phyloP scores from a whole-genome alignment of 1,140 invertebrate species.

The Aphaenogaster rudis region DNA sequence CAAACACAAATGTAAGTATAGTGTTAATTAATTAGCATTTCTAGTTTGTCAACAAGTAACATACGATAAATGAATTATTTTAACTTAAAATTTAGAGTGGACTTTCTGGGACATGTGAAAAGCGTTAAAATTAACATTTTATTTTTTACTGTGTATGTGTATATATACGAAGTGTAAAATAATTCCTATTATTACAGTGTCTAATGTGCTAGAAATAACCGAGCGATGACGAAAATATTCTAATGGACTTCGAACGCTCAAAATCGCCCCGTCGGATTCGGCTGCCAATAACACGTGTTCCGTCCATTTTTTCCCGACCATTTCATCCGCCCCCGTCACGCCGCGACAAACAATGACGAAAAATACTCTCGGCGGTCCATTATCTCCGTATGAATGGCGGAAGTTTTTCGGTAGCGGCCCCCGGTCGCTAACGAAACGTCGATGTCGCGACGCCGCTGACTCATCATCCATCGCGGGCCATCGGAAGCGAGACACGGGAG shows the following conservation, averaged over 20 bases:
- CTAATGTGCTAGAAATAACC: background rate
- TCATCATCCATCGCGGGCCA: slow-evolving; percentile 21
- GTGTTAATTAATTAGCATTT: no score
- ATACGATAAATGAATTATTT: no score
- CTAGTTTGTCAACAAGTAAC: no score
- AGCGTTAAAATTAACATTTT: no score
- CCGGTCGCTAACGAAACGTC: slow-evolving; percentile 10
- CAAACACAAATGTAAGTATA: no score
- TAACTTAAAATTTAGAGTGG: no score
- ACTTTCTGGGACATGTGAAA: no score
- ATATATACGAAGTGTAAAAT: background rate
- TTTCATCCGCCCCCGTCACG: background rate
- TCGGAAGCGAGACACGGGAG: background rate
- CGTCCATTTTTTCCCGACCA: no score
- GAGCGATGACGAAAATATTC: background rate
- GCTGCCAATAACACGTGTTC: background rate
- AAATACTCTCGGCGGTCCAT: slow-evolving; percentile 48
- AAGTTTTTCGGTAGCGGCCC: slow-evolving; percentile 20
- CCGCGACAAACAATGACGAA: slow-evolving; percentile 27
- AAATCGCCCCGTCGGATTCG: background rate
- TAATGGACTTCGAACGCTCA: background rate
- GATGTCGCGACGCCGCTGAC: slow-evolving; percentile 35
- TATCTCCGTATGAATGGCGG: slow-evolving; percentile 38
- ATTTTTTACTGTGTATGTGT: no score
- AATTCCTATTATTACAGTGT: background rate